Percentiles rank a stretch among this genome's conserved stretches.
These are phyloP conservation scores for Sinhomidia bicolor DNA, from an alignment of 2,888 invertebrate genomes.

Conservation along the genomic window DNA sequence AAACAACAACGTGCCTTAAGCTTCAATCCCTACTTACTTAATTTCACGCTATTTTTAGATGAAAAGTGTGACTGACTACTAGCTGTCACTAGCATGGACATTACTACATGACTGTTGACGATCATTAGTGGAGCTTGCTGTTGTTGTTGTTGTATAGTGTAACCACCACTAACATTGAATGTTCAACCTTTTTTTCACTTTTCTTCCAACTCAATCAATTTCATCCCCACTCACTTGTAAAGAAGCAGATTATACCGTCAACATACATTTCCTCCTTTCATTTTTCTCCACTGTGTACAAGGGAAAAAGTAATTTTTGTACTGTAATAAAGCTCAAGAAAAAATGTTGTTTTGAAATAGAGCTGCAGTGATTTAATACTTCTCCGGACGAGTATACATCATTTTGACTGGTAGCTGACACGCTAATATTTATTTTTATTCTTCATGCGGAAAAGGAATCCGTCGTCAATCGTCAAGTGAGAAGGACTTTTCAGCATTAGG, in stretches of 20 bases:
- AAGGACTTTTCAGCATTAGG: no score
- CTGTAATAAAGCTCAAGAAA: background rate
- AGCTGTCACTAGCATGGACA: background rate
- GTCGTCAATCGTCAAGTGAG: background rate
- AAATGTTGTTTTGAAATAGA: slow-evolving; percentile 32
- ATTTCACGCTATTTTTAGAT: background rate
- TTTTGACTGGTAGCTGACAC: slow-evolving; percentile 33
- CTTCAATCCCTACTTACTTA: background rate
- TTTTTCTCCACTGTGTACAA: slow-evolving; percentile 34
- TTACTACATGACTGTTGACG: background rate
- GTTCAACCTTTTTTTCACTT: slow-evolving; percentile 22
- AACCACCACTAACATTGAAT: background rate
- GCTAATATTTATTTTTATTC: slow-evolving; percentile 38
- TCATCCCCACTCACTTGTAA: slow-evolving; percentile 19
- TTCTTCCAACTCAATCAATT: slow-evolving; percentile 59
- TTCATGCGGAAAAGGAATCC: slow-evolving; percentile 18
- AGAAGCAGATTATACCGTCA: slow-evolving; percentile 59
- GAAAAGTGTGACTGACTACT: slow-evolving; percentile 4
- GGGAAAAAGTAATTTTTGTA: background rate
- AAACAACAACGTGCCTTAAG: background rate
- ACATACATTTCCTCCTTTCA: slow-evolving; percentile 54
- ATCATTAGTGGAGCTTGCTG: slow-evolving; percentile 1
- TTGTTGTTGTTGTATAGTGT: slow-evolving; percentile 13
- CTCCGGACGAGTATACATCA: slow-evolving; percentile 15
- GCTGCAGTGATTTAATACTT: slow-evolving; percentile 34